Base-by-base conservation (phyloP, 2,113 vertebrate species). In the Poecilia latipinna region DNA sequence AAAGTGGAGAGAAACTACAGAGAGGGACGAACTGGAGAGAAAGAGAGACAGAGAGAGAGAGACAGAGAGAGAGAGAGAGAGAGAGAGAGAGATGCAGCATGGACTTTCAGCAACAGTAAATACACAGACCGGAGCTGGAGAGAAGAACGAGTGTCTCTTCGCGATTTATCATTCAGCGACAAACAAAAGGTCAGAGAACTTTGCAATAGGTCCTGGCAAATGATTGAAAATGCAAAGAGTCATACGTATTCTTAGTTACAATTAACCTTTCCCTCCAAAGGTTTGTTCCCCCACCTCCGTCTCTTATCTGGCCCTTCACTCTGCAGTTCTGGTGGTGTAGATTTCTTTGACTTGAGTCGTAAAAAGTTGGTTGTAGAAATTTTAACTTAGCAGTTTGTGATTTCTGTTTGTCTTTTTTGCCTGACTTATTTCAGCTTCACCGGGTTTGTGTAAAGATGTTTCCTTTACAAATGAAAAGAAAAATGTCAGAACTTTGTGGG, bases 241-340 rank as follows among this genome's bases (percentile, higher is more conserved):
- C 76, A 65, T 88, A 90, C 84, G 87, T 92, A 94, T 94, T 93
- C 88, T 93, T 92, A 86, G 91, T 91, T 86, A 86, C 93, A 93
- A 94, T 94, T 93, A 93, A 93, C 93, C 91, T 93, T 93, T 90
- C 78, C 82, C 61, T 80, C 80, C n/a, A 67, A 44, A 79, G 70
- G 32, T 57, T 26, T 37, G 12, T 42, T 42, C 63, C 12, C 69
- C 26, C 33, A 48, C 64, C 44, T 44, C 26, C 51, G 0, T 51
- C 37, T 28, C 26, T 66, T 62, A 35, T 48, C 66, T 82, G 31
- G 71, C 54, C 44, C 78, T 57, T 80, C 72, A 77, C 32, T 64
- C 78, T 78, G 32, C 62, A 66, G 64, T 28, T 19, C 12, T 1
- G 31, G 13, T 73, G 67, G 61, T 61, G 70, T 67, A 88, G 67